Percentiles rank a stretch among this genome's conserved stretches.
Evolutionary conservation across 2,888 invertebrate genomes (phyloP).

Genomic region (Rambutsinella grinnellia): DNA sequence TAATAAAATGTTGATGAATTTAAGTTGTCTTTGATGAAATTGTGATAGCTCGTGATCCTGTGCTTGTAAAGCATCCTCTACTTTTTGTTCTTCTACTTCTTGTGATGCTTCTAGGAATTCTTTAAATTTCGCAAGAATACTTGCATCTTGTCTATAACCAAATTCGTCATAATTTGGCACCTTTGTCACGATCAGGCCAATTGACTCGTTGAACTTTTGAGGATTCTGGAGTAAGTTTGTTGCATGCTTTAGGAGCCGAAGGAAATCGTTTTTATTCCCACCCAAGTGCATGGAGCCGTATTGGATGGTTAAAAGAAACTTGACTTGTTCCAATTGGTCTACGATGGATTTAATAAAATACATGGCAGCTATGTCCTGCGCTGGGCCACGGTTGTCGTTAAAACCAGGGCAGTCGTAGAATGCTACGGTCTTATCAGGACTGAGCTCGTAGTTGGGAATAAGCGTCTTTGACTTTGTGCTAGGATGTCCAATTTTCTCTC

Average conservation of each 20-base stretch:
- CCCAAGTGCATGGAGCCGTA: not conserved
- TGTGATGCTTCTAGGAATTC: not conserved
- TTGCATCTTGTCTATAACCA: not conserved
- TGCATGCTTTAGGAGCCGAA: not conserved
- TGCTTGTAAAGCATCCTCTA: too few relatives aligned
- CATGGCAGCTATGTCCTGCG: not conserved
- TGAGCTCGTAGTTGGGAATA: not conserved
- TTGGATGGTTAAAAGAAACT: not conserved
- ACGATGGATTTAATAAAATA: not conserved
- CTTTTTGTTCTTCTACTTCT: not conserved
- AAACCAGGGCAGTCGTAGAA: conserved; percentile 11
- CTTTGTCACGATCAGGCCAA: conserved; percentile 8
- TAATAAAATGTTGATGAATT: too few relatives aligned
- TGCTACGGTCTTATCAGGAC: not conserved
- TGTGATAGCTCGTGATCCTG: too few relatives aligned
- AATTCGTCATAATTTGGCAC: not conserved
- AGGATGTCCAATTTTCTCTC: not conserved
- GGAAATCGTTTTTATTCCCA: not conserved
- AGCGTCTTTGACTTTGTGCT: not conserved
- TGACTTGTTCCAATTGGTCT: not conserved
- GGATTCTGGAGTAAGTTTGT: not conserved
- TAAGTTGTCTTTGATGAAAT: too few relatives aligned
- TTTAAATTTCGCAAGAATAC: not conserved
- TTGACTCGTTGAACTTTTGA: not conserved
- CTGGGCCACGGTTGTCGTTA: not conserved